These are phyloP conservation scores for Deroplatys truncata DNA, from an alignment of 2,888 invertebrate genomes.

Conservation along the genomic window DNA sequence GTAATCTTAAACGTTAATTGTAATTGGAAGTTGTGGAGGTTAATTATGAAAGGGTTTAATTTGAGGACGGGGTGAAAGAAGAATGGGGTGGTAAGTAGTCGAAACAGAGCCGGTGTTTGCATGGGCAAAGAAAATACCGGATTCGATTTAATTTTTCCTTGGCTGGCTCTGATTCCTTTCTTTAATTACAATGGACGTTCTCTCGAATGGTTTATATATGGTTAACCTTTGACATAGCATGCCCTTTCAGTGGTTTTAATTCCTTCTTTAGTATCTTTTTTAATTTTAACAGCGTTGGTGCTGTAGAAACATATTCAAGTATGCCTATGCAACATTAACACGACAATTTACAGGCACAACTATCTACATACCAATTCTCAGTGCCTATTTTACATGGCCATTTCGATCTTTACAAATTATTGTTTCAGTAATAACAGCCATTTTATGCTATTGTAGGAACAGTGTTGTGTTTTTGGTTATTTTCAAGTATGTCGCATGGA, in stretches of 20 bases:
- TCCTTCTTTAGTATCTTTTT: neutral
- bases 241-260: no score
- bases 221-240: neutral
- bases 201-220: neutral
- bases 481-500: no score
- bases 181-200: conserved; percentile 3
- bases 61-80: neutral
- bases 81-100: neutral
- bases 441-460: no score
- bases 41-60: conserved; percentile 22
- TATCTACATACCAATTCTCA: no score
- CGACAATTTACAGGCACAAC: no score
- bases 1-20: conserved; percentile 31
- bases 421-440: no score
- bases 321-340: no score
- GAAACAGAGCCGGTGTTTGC: neutral
- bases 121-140: neutral
- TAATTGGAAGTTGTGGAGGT: conserved; percentile 28
- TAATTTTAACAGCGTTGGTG: no score
- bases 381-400: no score
- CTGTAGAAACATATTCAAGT: no score
- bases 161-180: conserved; percentile 10
- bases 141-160: neutral
- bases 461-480: no score
- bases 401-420: no score